phyloP scores from a whole-genome alignment of 2,113 vertebrate genomes.

The Microtus oregoni region DNA sequence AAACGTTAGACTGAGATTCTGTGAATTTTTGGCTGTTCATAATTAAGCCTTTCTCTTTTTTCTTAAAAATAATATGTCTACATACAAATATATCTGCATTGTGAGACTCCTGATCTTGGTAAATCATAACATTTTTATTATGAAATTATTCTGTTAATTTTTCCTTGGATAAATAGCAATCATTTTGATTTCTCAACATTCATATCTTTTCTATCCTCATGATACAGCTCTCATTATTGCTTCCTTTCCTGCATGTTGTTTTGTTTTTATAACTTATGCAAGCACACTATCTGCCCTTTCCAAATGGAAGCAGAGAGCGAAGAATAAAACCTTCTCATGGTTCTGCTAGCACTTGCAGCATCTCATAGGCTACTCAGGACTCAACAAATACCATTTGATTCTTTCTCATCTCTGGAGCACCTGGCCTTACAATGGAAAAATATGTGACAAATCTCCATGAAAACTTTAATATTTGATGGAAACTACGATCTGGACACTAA shows the following conservation, averaged over 20 bases:
- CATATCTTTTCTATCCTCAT: too few species aligned
- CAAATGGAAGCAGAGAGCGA: too few species aligned
- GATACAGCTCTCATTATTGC: accelerated
- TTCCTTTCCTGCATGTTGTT: background rate
- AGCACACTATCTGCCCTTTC: too few species aligned
- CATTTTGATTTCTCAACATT: background rate
- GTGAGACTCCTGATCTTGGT: background rate
- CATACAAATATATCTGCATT: too few species aligned
- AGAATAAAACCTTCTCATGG: too few species aligned
- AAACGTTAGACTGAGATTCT: background rate
- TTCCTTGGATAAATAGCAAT: background rate
- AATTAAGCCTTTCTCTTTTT: background rate
- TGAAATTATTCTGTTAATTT: background rate
- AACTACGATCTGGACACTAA: background rate
- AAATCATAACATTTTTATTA: background rate
- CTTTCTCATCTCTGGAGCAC: background rate
- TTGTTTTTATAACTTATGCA: background rate
- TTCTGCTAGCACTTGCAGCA: too few species aligned
- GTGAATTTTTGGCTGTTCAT: background rate
- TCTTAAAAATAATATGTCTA: background rate
- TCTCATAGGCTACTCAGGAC: too few species aligned
- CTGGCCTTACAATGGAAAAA: too few species aligned
- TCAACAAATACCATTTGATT: too few species aligned
- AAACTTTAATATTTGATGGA: too few species aligned
- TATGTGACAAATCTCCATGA: too few species aligned